Base-by-base conservation (phyloP, 1,140 invertebrate species). In the Apis dorsata region DNA sequence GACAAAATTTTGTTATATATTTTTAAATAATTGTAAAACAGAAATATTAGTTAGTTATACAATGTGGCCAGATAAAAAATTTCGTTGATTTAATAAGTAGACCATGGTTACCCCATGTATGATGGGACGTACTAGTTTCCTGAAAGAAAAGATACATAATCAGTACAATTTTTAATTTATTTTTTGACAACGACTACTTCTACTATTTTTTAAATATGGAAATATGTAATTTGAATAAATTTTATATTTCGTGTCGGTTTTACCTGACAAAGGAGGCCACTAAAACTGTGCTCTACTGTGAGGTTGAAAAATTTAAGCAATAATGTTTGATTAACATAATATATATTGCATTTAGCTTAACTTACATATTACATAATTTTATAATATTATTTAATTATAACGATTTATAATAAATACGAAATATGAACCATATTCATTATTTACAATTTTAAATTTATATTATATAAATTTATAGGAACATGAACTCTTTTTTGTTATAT, bases 101-200 rank as follows among this genome's bases (percentile, higher is more conserved):
- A 66, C 79, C 79, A 66, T 81, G 80, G 72, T 63, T 81, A 80
- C 51, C 79, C 51, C 73, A 74, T 74, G 70, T 74, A 80, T 69
- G 80, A 81, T 69, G 57, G 63, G 65, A 62, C 9, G 74, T 60
- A 82, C 73, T 82, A 82, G 80, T 77, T 82, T 82, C 74, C 80
- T 82, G 73, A 82, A 82, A 82, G 80, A 76, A 77, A 77, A 82
- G 44, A 82, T 77, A 82, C 77, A 82, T 77, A 34, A 82, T 82
- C 63, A 77, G 57, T 82, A 77, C 44, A 76, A 69, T 69, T 68
- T 69, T 53, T 53, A 34, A 53, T 77, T 82, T 24, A 76, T 34
- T 69, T 44, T 66, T 65, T 21, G 55, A 59, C 24, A 44, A 69
- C 24, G 11, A 69, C 17, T 81, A 81, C 66, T 65, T 81, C 51